A percentile compares a stretch with the other conserved stretches of the same genome.
Evolutionary conservation across 2,797 vertebrate species (phyloP).

Genomic region (Dallia pectoralis): DNA sequence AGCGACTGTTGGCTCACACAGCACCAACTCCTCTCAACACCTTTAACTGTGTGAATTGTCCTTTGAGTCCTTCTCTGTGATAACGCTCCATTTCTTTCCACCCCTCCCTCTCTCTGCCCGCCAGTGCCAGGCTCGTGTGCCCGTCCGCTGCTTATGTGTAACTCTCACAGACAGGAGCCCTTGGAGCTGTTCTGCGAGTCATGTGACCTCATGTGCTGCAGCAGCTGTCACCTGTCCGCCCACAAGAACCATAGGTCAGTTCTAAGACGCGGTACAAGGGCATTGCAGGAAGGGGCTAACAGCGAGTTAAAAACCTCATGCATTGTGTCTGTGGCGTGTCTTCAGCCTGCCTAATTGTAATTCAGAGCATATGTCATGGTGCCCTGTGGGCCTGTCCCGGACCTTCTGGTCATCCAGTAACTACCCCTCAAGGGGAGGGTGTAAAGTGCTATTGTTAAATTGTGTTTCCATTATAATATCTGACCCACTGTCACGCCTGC

Average conservation of each 20-base stretch:
- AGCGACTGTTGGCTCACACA: neutral
- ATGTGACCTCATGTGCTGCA: conserved; percentile 83
- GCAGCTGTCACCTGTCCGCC: conserved; percentile 82
- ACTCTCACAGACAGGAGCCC: conserved; percentile 79
- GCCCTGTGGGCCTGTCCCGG: conserved; percentile 48
- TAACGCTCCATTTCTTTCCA: conserved; percentile 12
- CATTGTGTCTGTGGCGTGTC: conserved; percentile 69
- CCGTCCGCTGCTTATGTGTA: conserved; percentile 74
- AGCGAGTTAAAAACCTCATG: conserved; percentile 58
- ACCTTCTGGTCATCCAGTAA: conserved; percentile 59
- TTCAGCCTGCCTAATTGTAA: conserved; percentile 57
- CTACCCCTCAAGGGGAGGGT: conserved; percentile 44
- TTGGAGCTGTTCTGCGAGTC: conserved; percentile 83
- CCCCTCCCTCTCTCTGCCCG: conserved; percentile 34
- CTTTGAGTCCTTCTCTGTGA: conserved; percentile 23
- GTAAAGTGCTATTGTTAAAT: neutral
- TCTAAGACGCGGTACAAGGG: conserved; percentile 62
- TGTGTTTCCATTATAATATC: neutral
- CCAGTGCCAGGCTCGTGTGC: conserved; percentile 71
- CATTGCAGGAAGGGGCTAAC: conserved; percentile 54
- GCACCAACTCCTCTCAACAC: neutral
- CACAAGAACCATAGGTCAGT: conserved; percentile 84
- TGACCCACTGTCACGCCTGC: neutral
- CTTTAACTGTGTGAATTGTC: conserved; percentile 31
- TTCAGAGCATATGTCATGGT: conserved; percentile 64